Evolutionary conservation across 2,113 vertebrate genomes (phyloP), one percentile per base, ranked within the genome.

Genomic region (Athene noctua): DNA sequence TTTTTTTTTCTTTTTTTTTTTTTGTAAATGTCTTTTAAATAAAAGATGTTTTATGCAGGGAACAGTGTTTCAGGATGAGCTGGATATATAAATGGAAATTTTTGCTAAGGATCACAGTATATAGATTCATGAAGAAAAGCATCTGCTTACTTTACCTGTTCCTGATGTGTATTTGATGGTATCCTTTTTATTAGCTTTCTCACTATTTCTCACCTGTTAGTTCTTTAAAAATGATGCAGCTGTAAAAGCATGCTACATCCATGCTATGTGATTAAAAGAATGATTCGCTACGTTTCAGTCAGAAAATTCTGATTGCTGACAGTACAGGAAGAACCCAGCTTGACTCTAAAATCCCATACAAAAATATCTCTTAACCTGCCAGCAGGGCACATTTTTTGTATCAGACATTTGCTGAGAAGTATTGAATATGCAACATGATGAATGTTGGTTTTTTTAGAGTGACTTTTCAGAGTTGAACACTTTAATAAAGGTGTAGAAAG

Each of bases 121-220:
- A 52, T 51, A 75, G 62, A 80, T 71, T 49, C 2, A 5, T 22
- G 26, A 55, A 84, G 72, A 72, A 92, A 89, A 90, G 27, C 62
- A 61, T 63, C 68, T 91, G 40, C 80, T 89, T 89, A n/a, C 29
- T 86, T 93, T 67, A 81, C 32, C 40, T 89, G 38, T 47, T 84
- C 27, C 57, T 80, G 38, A 52, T 65, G 49, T 78, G 26, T 66
- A 52, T 89, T 92, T 94, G 86, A 71, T 87, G 34, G 15, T 47
- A 52, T 75, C 23, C 44, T 87, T 88, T 95, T 84, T 72, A 78
- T 91, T 91, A 84, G 30, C 34, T 81, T 91, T 84, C 89, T 79
- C 67, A 84, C 32, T 75, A 11, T 96, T 93, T 94, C 54, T 96
- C 47, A 63, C 61, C 40, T 88, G 32, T 74, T 66, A 68, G 65